Conservation (phyloP, 2,888 invertebrate genomes). For the Stegana nigrithorax region DNA sequence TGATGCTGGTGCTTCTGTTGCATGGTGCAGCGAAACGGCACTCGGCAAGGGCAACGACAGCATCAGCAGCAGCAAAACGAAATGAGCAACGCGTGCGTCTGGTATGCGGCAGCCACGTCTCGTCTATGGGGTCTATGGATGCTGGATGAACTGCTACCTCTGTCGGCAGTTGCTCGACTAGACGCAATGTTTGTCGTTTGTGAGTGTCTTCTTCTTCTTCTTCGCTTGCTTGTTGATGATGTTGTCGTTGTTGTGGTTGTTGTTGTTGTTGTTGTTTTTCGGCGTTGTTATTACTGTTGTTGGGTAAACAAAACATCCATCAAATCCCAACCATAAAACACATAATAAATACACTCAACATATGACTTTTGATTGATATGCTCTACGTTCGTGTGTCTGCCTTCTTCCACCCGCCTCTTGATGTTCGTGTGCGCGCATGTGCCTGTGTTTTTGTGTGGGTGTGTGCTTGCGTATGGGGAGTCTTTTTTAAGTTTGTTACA, state of each 20-base stretch:
- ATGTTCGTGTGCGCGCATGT: too few species aligned
- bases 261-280: too few species aligned
- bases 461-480: slow-evolving; percentile 33
- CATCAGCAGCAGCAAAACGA: not conserved
- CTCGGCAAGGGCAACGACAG: too few species aligned
- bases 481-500: too few species aligned
- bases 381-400: not conserved
- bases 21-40: not conserved
- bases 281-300: slow-evolving; percentile 21
- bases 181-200: too few species aligned
- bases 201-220: too few species aligned
- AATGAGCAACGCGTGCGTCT: not conserved
- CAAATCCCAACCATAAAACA: slow-evolving; percentile 41
- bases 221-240: too few species aligned
- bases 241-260: too few species aligned
- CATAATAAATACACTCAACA: slow-evolving; percentile 49
- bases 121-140: too few species aligned
- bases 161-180: too few species aligned
- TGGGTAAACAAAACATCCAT: slow-evolving; percentile 56
- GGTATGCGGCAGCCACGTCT: not conserved
- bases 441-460: slow-evolving; percentile 4
- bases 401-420: slow-evolving; percentile 19
- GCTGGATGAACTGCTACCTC: too few species aligned
- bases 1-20: not conserved
- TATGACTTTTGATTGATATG: slow-evolving; percentile 37